Conservation (phyloP, 1,140 invertebrate species). For the Brachionus calyciflorus region DNA sequence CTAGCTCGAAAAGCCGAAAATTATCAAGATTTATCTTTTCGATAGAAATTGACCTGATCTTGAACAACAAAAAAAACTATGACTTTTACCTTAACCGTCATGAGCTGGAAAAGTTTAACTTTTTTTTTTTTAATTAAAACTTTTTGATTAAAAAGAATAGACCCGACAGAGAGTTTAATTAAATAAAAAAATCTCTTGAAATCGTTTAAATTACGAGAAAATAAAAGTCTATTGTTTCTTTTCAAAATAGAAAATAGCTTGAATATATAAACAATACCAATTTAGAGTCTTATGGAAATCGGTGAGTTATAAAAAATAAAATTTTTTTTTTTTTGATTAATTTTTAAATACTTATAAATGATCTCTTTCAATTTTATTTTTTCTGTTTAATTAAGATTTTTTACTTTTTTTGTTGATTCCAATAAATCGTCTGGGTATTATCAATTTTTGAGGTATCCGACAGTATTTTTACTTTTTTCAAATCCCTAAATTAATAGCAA, state of each 20-base stretch:
- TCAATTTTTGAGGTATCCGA: not conserved
- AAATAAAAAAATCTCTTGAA: conserved; percentile 38
- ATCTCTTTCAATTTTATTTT: too few species aligned
- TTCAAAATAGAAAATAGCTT: too few species aligned
- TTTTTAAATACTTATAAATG: conserved; percentile 34
- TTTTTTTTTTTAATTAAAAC: conserved; percentile 43
- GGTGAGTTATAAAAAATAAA: conserved; percentile 19
- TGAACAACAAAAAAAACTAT: too few species aligned
- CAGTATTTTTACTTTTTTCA: not conserved
- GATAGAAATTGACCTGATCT: conserved; percentile 4
- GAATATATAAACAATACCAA: conserved; percentile 7
- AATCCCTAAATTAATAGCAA: too few species aligned
- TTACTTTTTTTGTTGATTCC: not conserved
- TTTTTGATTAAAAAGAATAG: not conserved
- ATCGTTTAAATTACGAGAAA: conserved; percentile 9
- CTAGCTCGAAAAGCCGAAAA: too few species aligned
- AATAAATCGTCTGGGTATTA: conserved; percentile 22
- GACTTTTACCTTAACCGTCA: conserved; percentile 25
- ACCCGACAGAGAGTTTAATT: not conserved
- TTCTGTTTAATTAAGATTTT: conserved; percentile 38
- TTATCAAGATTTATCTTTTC: not conserved
- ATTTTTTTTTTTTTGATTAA: conserved; percentile 8
- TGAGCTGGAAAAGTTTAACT: not conserved
- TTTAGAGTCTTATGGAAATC: conserved; percentile 1
- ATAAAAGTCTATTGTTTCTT: too few species aligned